Evolutionary conservation across 2,888 invertebrate species (phyloP).

Genomic region (Amblyteles armatorius): DNA sequence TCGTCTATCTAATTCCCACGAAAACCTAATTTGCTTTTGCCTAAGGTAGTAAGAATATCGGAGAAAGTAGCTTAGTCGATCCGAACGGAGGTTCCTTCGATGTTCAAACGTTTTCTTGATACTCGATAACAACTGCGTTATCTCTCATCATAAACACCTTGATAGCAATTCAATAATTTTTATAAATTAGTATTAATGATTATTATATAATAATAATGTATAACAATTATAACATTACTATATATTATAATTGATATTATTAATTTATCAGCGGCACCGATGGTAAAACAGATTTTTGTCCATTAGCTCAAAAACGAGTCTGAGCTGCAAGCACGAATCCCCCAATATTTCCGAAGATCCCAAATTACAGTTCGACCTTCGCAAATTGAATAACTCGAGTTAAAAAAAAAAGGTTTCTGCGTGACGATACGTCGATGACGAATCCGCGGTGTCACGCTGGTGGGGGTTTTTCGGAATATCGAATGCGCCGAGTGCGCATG

Average conservation of each 20-base stretch:
- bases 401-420: neutral
- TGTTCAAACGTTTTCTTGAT: neutral
- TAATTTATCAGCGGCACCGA: neutral
- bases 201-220: neutral
- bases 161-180: neutral
- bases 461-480: conserved; percentile 24
- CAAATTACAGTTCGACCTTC: neutral
- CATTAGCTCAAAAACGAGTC: neutral
- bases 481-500: conserved; percentile 67
- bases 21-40: too few relatives aligned
- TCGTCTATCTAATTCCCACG: too few relatives aligned
- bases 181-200: neutral
- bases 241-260: neutral
- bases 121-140: neutral
- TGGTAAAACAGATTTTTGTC: neutral
- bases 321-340: neutral
- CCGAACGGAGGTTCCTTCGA: neutral
- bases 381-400: neutral
- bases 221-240: too few relatives aligned
- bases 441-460: neutral
- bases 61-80: neutral
- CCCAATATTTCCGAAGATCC: neutral
- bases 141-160: neutral
- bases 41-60: neutral
- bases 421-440: conserved; percentile 3